Conservation (phyloP, 2,888 invertebrate genomes). For the Torymus texanus region DNA sequence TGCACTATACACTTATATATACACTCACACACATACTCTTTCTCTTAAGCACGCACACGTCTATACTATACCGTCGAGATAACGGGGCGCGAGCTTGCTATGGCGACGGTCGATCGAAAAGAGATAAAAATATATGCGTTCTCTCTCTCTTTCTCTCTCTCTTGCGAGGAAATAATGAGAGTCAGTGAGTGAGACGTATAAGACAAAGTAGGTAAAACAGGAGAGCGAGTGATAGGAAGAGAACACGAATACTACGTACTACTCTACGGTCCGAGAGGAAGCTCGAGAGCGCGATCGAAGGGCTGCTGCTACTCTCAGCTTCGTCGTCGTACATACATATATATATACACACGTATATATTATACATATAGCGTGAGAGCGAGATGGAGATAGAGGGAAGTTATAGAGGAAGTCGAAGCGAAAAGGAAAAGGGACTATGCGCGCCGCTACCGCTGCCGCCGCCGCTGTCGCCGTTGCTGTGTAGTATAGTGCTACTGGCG, state of each 20-base stretch:
- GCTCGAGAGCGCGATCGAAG: too few relatives aligned
- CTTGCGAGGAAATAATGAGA: conserved; percentile 24
- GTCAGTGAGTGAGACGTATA: neutral
- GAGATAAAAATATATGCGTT: conserved; percentile 31
- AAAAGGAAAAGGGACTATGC: conserved; percentile 60
- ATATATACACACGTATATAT: neutral
- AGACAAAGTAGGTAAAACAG: conserved; percentile 36
- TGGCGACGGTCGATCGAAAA: conserved; percentile 29
- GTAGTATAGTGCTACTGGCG: conserved; percentile 58
- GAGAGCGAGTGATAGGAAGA: neutral
- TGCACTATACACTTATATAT: too few relatives aligned
- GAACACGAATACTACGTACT: neutral
- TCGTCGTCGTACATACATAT: too few relatives aligned
- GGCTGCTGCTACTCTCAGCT: too few relatives aligned
- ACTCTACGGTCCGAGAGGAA: too few relatives aligned
- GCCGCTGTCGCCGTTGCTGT: too few relatives aligned
- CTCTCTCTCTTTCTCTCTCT: neutral
- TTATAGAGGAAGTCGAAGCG: conserved; percentile 30
- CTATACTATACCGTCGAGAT: too few relatives aligned
- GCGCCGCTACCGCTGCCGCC: too few relatives aligned
- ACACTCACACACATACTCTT: too few relatives aligned
- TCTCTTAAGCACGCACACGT: too few relatives aligned
- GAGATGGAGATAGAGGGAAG: neutral
- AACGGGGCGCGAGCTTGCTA: conserved; percentile 17
- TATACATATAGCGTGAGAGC: neutral